Evolutionary conservation across 1,140 invertebrate species (phyloP), one percentile per base, ranked within the genome.

Genomic region (Nasonia giraulti): DNA sequence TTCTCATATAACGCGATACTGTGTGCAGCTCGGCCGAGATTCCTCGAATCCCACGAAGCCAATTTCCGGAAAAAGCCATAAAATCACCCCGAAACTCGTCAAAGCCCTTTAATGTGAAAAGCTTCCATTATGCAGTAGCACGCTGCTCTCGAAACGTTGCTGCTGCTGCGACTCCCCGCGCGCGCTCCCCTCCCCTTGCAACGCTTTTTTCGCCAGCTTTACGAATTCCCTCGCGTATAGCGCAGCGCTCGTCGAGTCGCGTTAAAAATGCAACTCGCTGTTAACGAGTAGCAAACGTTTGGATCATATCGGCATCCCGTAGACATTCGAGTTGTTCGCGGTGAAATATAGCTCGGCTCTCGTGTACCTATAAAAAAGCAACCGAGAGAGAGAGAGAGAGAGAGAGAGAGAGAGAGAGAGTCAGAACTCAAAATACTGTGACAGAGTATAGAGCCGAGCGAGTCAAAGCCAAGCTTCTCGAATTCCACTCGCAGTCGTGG

Each of bases 1-100:
- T 17, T 75, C 73, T 75, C 73, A n/a, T 75, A 62, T 62, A 62
- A 62, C 17, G 55, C 7, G 17, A 20, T 20, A 55, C 47, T 50
- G 71, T 74, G 27, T 27, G 1, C 1, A 74, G 12, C 50, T n/a
- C 12, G 76, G 6, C 76, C 17, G 20, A 31, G 76, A 78, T 20
- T 37, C 44, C 80, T 37, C 80, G 80, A 50, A 78, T 78, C 44
- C 76, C 73, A 20, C 31, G 11, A 78, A 69, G 47, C 37, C 40
- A 69, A 50, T 82, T 85, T 85, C 84, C 68, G 66, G 84, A 76
- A 85, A 84, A 82, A 82, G 6, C 33, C 84, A 79, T 87, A 86
- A 88, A 88, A 84, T 88, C 83, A 73, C 2, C 33, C 66, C 20
- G 62, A 40, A 62, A 37, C 7, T 33, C 81, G 50, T 23, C 12